phyloP scores from a whole-genome alignment of 2,797 vertebrate genomes.

The Sebastes ruberrimus region DNA sequence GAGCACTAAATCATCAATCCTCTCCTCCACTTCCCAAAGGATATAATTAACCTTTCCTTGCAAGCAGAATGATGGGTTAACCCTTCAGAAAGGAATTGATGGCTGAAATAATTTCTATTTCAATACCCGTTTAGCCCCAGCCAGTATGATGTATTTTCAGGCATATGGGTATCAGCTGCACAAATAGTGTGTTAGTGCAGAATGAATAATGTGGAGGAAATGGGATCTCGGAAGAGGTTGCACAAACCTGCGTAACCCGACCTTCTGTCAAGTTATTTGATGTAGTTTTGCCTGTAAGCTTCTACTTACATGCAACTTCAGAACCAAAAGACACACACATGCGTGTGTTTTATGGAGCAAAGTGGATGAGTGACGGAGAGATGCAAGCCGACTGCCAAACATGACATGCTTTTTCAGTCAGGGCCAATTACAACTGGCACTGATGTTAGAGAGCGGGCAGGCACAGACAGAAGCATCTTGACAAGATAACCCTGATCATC shows the following conservation, averaged over 20 bases:
- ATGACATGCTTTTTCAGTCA: constrained; percentile 42
- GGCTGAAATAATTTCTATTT: constrained; percentile 63
- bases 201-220: constrained; percentile 66
- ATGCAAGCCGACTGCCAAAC: constrained; percentile 13
- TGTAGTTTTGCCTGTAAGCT: constrained; percentile 30
- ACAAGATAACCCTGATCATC: constrained; percentile 28
- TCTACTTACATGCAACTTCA: constrained; percentile 18
- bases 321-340: constrained; percentile 14
- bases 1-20: constrained; percentile 39
- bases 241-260: constrained; percentile 35
- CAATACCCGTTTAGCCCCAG: constrained; percentile 61
- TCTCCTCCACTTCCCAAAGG: constrained; percentile 41
- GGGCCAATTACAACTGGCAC: constrained; percentile 49
- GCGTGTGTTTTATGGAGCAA: not conserved
- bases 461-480: constrained; percentile 35
- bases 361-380: constrained; percentile 11
- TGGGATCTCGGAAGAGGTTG: constrained; percentile 46
- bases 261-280: constrained; percentile 35
- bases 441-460: constrained; percentile 34
- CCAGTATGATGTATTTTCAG: constrained; percentile 73
- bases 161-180: constrained; percentile 72
- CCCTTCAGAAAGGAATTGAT: constrained; percentile 51
- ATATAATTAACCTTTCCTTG: constrained; percentile 50
- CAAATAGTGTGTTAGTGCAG: constrained; percentile 63
- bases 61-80: constrained; percentile 53